Conservation (phyloP, 1,140 invertebrate genomes). For the Pygmarrhopalites habei region DNA sequence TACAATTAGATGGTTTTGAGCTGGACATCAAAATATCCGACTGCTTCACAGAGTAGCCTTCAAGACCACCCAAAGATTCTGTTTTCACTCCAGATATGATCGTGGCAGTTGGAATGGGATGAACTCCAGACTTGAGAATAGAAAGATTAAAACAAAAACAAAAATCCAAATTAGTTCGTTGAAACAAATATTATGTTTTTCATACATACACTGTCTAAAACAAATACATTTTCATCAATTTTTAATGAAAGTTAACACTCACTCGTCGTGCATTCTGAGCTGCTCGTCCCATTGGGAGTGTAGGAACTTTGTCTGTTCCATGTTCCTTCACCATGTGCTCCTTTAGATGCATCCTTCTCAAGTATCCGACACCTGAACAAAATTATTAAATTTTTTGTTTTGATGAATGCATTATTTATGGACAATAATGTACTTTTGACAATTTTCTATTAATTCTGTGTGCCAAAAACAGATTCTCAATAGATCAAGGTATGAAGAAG, state of each 20-base stretch:
- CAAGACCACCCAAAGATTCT: background rate
- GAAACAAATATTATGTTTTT: too few relatives aligned
- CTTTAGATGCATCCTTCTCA: constrained; percentile 29
- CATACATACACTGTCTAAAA: too few relatives aligned
- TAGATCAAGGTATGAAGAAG: too few relatives aligned
- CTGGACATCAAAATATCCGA: constrained; percentile 1
- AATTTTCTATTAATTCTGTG: too few relatives aligned
- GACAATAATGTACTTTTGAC: too few relatives aligned
- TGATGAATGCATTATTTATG: too few relatives aligned
- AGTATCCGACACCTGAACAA: constrained; percentile 24
- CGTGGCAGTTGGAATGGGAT: constrained; percentile 1
- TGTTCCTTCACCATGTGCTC: constrained; percentile 34
- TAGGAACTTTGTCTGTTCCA: constrained; percentile 25
- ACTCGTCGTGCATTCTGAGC: constrained; percentile 22
- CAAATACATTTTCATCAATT: too few relatives aligned
- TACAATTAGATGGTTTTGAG: constrained; percentile 6
- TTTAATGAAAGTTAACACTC: background rate
- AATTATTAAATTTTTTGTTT: too few relatives aligned
- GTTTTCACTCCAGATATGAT: background rate
- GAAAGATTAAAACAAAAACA: too few relatives aligned
- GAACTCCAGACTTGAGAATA: background rate
- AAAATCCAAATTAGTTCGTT: too few relatives aligned
- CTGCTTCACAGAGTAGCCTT: background rate
- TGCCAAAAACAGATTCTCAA: too few relatives aligned
- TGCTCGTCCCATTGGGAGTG: constrained; percentile 29